Base-by-base conservation (phyloP, 1,140 invertebrate genomes). In the Philopotamus ludificatus region DNA sequence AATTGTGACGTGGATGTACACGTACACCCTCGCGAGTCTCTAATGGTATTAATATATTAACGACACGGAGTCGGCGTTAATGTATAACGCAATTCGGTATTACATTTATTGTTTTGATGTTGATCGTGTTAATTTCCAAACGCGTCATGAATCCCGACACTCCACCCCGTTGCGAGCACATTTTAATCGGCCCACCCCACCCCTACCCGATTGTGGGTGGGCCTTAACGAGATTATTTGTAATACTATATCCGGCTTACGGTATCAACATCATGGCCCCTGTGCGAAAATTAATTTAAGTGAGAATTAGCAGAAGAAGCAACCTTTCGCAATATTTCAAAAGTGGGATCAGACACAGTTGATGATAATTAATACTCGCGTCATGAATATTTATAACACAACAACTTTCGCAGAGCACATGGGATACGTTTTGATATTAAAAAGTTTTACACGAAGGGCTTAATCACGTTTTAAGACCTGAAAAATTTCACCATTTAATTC, bases 151-250 rank as follows among this genome's bases (percentile, higher is more conserved):
- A n/a, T n/a, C n/a, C n/a, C n/a, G 28, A 34, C 4, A 34, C 12
- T 4, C 28, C 28, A 34, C 28, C 28, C 28, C 28, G 4, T 34
- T n/a, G n/a, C n/a, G n/a, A n/a, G 28, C 12, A 34, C 28, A 34
- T 34, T 34, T 34, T 34, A 34, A 34, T 34, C 28, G 28, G 4
- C 4, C 28, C 28, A 4, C 4, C 28, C 28, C 28, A 34, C 28
- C 28, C 28, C 28, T 12, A 7, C 28, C 4, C 28, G 4, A 34
- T 7, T 34, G 12, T 12, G 4, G 28, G 12, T 34, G 28, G 28
- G 15, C 25, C 26, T 55, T 55, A 55, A 55, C 51, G 51, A n/a
- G 51, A 55, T 55, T 55, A 55, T 55, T 55, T 55, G 51, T 55
- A 55, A 55, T 55, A 55, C 39, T 26, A 55, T 55, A 55, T 55